These are phyloP conservation scores for Drosophila anomalata DNA, from an alignment of 2,888 invertebrate species.

Conservation along the genomic window DNA sequence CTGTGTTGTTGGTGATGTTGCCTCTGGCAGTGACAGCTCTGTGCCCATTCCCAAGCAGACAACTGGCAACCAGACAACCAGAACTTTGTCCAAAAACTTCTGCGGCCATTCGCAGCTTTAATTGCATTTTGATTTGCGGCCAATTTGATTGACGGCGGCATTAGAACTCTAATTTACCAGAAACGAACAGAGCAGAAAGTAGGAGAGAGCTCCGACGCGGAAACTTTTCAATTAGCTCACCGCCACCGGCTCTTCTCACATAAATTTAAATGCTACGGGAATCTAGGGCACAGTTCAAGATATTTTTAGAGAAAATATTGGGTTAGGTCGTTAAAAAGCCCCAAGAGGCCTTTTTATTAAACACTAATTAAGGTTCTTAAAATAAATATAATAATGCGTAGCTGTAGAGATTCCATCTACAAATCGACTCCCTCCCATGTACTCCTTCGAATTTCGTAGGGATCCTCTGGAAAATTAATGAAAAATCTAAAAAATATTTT, in stretches of 20 bases:
- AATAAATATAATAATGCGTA: too few species aligned
- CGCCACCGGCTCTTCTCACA: conserved; percentile 20
- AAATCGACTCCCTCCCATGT: too few species aligned
- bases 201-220: conserved; percentile 1
- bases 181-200: neutral
- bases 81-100: conserved; percentile 61
- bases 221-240: conserved; percentile 57
- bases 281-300: conserved; percentile 20
- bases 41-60: conserved; percentile 70
- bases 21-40: conserved; percentile 43
- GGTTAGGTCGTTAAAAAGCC: too few species aligned
- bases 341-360: too few species aligned
- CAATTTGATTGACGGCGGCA: conserved; percentile 47
- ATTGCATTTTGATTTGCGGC: conserved; percentile 65
- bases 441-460: too few species aligned
- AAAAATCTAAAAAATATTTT: too few species aligned
- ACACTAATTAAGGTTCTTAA: too few species aligned
- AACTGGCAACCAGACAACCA: conserved; percentile 27
- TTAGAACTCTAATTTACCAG: conserved; percentile 2
- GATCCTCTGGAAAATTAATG: too few species aligned
- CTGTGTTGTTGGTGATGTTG: conserved; percentile 28
- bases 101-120: conserved; percentile 52
- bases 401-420: too few species aligned
- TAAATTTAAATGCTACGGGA: conserved; percentile 35
- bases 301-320: neutral